Evolutionary conservation across 1,140 invertebrate genomes (phyloP).

Genomic region (Choristoneura fumiferana): DNA sequence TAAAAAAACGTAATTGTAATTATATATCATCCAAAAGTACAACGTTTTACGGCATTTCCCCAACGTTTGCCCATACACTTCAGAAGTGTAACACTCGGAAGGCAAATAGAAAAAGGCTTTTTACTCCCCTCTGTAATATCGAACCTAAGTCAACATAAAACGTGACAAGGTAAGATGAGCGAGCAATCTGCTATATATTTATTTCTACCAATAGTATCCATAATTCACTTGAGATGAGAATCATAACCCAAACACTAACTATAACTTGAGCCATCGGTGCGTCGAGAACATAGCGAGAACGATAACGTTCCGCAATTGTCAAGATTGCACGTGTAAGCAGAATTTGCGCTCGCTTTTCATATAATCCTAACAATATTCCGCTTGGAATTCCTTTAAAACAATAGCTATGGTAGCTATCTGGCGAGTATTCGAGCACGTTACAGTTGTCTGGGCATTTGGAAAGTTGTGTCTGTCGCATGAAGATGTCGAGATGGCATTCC

Average conservation of each 20-base stretch:
- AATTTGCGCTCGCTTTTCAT: background rate
- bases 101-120: conserved; percentile 50
- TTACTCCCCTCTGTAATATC: conserved; percentile 40
- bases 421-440: conserved; percentile 14
- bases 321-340: background rate
- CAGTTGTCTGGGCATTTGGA: conserved; percentile 39
- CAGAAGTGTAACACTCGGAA: conserved; percentile 41
- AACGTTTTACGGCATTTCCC: background rate
- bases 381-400: conserved; percentile 21
- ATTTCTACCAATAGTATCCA: no score
- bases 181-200: conserved; percentile 32
- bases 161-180: conserved; percentile 38
- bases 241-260: no score
- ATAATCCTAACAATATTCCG: conserved; percentile 6
- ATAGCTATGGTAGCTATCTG: background rate
- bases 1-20: no score
- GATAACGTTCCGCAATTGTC: conserved; percentile 20
- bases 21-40: no score
- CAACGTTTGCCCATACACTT: conserved; percentile 53
- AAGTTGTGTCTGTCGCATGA: conserved; percentile 59
- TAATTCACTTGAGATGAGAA: no score
- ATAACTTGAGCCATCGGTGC: no score
- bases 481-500: conserved; percentile 65
- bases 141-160: conserved; percentile 53
- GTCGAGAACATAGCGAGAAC: no score